These are phyloP conservation scores for Nebria ingens DNA, from an alignment of 1,140 invertebrate genomes.

Conservation along the genomic window DNA sequence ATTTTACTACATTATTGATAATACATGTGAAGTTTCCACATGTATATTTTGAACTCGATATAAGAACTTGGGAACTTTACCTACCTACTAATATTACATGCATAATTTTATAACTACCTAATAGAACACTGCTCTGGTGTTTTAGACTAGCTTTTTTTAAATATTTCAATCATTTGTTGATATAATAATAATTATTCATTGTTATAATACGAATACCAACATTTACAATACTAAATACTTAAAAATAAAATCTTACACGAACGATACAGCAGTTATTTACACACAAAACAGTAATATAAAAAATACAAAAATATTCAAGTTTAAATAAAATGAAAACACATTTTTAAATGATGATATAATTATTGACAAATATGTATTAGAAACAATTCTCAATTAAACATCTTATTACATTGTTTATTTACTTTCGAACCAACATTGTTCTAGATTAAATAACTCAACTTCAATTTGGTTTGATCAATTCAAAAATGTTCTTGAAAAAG, in stretches of 20 bases:
- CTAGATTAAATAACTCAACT: too few species aligned
- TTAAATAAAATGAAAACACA: neutral
- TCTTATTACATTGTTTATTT: too few species aligned
- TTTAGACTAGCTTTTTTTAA: neutral
- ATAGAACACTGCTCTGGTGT: neutral
- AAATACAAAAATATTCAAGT: neutral
- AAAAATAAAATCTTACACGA: neutral
- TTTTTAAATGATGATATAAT: neutral
- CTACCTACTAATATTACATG: too few species aligned
- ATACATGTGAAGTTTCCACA: too few species aligned
- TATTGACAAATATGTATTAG: neutral
- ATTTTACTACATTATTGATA: too few species aligned
- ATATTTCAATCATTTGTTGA: neutral
- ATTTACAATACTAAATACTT: neutral
- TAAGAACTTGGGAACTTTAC: too few species aligned
- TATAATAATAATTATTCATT: neutral
- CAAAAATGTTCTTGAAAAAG: constrained; percentile 3
- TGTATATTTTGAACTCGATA: too few species aligned
- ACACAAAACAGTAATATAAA: neutral
- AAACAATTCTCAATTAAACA: neutral
- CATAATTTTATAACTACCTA: neutral
- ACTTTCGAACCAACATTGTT: too few species aligned
- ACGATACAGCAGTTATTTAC: neutral
- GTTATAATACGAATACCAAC: neutral
- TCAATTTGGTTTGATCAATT: neutral